Percentiles rank a stretch among this genome's conserved stretches.
These are phyloP conservation scores for Isurus oxyrinchus DNA, from an alignment of 2,113 vertebrate genomes.

Conservation along the genomic window DNA sequence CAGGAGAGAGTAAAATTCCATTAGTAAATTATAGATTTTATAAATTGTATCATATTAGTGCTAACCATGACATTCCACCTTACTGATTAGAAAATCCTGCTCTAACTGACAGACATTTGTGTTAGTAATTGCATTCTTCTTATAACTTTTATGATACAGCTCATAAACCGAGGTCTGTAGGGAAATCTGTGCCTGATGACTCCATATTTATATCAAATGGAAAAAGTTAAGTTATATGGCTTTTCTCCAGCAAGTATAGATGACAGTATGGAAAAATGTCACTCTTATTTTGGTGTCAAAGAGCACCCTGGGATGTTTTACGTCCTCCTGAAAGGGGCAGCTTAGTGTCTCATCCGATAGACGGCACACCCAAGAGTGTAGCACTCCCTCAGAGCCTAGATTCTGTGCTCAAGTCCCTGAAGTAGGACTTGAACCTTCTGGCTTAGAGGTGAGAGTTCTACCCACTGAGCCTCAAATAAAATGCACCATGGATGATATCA, in stretches of 20 bases:
- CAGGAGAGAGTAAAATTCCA: not conserved
- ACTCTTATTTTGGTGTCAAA: not conserved
- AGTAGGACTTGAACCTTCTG: not conserved
- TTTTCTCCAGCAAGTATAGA: not conserved
- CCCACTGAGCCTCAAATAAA: not conserved
- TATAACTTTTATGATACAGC: not conserved
- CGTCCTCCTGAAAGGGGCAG: not conserved
- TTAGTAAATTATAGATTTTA: not conserved
- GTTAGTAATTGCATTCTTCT: not conserved
- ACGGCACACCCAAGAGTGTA: not conserved
- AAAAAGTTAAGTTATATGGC: not conserved
- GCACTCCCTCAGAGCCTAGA: not conserved
- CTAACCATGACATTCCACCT: not conserved
- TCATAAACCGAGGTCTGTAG: not conserved
- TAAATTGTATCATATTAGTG: not conserved
- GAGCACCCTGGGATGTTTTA: not conserved
- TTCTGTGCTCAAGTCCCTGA: not conserved
- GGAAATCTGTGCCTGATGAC: not conserved
- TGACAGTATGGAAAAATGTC: not conserved
- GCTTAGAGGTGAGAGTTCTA: not conserved
- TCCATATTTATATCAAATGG: not conserved
- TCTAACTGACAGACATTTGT: not conserved
- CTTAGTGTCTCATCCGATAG: not conserved
- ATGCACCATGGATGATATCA: not conserved
- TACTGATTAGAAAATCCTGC: not conserved